phyloP scores from a whole-genome alignment of 2,888 invertebrate genomes.

The Chelonus formosanus region DNA sequence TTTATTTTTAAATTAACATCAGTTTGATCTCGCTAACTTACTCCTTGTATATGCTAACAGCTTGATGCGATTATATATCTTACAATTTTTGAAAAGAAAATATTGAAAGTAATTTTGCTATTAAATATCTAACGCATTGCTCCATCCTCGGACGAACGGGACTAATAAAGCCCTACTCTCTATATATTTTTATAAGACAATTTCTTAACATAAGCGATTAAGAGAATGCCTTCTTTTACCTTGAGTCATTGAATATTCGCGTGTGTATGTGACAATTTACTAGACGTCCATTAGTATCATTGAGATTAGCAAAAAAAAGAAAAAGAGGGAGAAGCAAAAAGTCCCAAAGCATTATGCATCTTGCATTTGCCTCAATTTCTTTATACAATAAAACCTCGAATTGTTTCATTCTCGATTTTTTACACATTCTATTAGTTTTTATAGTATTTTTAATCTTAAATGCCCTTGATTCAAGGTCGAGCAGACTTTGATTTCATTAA shows the following conservation, averaged over 20 bases:
- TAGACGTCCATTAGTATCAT: conserved; percentile 23
- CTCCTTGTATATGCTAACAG: conserved; percentile 4
- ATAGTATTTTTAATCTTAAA: too few species aligned
- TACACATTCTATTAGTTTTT: too few species aligned
- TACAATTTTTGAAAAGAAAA: conserved; percentile 11
- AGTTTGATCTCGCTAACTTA: conserved; percentile 3
- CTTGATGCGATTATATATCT: conserved; percentile 16
- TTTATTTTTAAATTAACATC: too few species aligned
- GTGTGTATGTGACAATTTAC: conserved; percentile 24
- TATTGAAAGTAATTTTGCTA: conserved; percentile 25
- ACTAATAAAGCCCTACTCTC: conserved; percentile 23
- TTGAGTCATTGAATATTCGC: conserved; percentile 12
- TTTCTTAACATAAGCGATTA: conserved; percentile 18
- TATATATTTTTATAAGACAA: conserved; percentile 31
- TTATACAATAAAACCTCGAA: not conserved
- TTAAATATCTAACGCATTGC: conserved; percentile 18
- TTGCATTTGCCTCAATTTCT: conserved; percentile 27
- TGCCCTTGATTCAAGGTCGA: too few species aligned
- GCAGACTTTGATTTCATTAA: too few species aligned
- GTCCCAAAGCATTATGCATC: conserved; percentile 15
- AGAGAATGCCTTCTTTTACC: conserved; percentile 6
- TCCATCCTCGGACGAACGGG: conserved; percentile 28
- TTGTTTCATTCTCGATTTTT: too few species aligned
- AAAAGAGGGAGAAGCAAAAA: conserved; percentile 14
- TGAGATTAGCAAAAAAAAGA: conserved; percentile 16